Base-by-base conservation (phyloP, 2,797 vertebrate genomes). In the Hippoglossus hippoglossus region DNA sequence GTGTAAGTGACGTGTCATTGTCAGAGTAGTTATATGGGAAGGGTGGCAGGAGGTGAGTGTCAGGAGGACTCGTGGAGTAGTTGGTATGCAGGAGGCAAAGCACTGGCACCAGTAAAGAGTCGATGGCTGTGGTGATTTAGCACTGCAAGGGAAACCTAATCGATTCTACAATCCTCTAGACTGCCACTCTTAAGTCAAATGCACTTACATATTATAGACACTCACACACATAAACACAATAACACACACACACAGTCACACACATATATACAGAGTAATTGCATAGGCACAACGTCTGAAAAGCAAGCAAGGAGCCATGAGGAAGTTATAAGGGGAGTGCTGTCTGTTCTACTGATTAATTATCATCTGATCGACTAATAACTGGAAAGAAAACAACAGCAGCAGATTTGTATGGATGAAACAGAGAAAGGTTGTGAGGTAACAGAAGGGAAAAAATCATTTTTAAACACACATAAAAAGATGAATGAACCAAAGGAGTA, bases 11-110 rank as follows among this genome's bases (percentile, higher is more conserved):
- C 22, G 11, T 60, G 44, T 64, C 79, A 63, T 41, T 51, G 60
- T 63, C 56, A 64, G 36, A 66, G 19, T 41, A 19, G 60, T 52
- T 79, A 49, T 54, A 75, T 71, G 59, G 60, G 34, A 34, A 57
- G 12, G 59, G 60, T 70, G 63, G 73, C 77, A 73, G 73, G 77
- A 81, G 56, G 64, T 46, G 54, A 79, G 70, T 50, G 72, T 67
- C 76, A 31, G 47, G 71, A 51, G 59, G 65, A 4, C 24, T 62
- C 21, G 15, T 57, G 41, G 66, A 75, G 39, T 84, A 50, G 64
- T 91, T 88, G 69, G 70, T 71, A 90, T 89, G 81, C 90, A 86
- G 64, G 76, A 85, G 60, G 74, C 51, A 80, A 60, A 74, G 72
- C 61, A 18, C 47, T 56, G 75, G 77, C 78, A 75, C 73, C 80